phyloP scores from a whole-genome alignment of 92 coral and sea anemone species.

The Parazoanthus swiftii region DNA sequence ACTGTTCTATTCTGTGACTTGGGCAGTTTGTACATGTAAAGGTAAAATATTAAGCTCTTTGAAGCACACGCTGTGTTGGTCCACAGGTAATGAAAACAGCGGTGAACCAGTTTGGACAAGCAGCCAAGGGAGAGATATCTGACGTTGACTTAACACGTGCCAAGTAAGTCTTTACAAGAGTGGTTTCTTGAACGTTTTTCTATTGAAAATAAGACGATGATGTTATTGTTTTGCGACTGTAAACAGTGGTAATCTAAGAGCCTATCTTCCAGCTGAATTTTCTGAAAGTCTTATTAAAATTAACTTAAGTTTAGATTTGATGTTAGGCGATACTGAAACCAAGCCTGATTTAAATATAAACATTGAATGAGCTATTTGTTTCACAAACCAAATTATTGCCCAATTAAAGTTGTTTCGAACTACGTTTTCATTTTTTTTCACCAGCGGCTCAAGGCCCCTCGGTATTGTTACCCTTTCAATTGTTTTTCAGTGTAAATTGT shows the following conservation, averaged over 20 bases:
- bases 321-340: background rate
- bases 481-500: too few relatives aligned
- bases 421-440: too few relatives aligned
- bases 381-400: background rate
- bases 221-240: background rate
- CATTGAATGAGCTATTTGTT: background rate
- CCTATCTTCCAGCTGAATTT: too few relatives aligned
- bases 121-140: slow-evolving; percentile 85
- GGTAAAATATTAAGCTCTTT: background rate
- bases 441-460: too few relatives aligned
- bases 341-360: background rate
- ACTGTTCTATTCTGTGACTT: too few relatives aligned
- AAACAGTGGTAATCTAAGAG: too few relatives aligned
- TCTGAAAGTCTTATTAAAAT: too few relatives aligned
- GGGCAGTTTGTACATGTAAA: too few relatives aligned
- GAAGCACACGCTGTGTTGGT: background rate
- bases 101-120: slow-evolving; percentile 80
- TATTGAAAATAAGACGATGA: too few relatives aligned
- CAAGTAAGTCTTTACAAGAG: slow-evolving; percentile 62
- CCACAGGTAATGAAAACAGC: slow-evolving; percentile 81
- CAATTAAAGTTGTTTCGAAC: too few relatives aligned
- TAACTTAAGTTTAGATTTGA: too few relatives aligned
- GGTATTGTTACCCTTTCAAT: too few relatives aligned
- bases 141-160: slow-evolving; percentile 89
- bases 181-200: background rate